These are phyloP conservation scores for Pocota personata DNA, from an alignment of 2,888 invertebrate genomes.

Conservation along the genomic window DNA sequence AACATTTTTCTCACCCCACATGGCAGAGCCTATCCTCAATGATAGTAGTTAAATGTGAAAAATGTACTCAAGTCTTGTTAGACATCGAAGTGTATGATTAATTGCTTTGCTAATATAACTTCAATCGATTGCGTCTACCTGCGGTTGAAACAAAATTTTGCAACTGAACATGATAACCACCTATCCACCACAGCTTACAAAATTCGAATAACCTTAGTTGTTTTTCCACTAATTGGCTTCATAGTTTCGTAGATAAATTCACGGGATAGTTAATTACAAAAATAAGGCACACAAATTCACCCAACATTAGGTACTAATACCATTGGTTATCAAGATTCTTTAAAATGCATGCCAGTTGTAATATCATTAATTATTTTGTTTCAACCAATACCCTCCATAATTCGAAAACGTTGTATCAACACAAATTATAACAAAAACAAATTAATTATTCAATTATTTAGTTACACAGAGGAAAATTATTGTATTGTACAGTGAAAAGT, in stretches of 20 bases:
- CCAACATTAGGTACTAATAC: not conserved
- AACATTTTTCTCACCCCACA: too few species aligned
- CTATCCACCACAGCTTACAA: not conserved
- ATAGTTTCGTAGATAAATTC: not conserved
- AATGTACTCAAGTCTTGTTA: too few species aligned
- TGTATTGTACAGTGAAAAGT: not conserved
- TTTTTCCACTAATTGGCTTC: not conserved
- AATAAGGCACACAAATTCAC: not conserved
- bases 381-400: not conserved
- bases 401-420: not conserved
- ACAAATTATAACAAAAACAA: not conserved
- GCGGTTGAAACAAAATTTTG: too few species aligned
- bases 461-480: not conserved
- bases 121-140: too few species aligned
- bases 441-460: conserved; percentile 9
- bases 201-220: not conserved
- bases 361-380: conserved; percentile 2
- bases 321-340: not conserved
- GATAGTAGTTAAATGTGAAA: too few species aligned
- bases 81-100: too few species aligned
- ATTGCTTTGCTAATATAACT: too few species aligned
- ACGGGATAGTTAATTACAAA: not conserved
- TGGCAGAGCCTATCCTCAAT: too few species aligned
- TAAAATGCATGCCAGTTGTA: not conserved
- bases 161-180: not conserved